These are phyloP conservation scores for Tachuris rubrigastra DNA, from an alignment of 2,113 vertebrate genomes.

Conservation along the genomic window DNA sequence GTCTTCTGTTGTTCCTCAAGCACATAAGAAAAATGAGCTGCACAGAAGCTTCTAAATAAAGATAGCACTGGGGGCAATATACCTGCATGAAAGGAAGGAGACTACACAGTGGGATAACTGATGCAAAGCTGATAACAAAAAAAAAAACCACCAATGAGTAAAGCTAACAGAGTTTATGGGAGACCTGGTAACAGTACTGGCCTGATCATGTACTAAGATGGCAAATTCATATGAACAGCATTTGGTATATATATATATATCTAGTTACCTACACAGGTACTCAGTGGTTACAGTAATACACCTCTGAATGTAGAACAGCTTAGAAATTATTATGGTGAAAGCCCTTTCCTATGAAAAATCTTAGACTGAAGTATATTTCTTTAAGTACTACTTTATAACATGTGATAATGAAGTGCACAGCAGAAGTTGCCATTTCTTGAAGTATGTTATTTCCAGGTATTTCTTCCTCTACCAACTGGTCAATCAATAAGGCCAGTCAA, in stretches of 20 bases:
- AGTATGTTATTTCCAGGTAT: neutral
- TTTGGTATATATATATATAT: neutral
- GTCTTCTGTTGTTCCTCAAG: neutral
- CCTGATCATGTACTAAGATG: neutral
- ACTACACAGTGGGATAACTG: neutral
- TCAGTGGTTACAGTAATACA: neutral
- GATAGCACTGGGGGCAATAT: accelerated
- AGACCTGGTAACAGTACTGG: neutral
- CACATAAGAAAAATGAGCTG: neutral
- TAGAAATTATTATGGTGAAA: neutral
- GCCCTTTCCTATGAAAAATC: neutral
- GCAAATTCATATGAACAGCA: neutral
- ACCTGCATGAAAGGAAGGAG: neutral
- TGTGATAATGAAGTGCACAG: neutral
- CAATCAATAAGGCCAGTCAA: neutral
- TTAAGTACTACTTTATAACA: neutral
- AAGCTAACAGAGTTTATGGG: neutral
- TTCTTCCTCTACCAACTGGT: neutral
- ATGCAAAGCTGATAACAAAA: neutral
- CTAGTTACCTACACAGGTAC: neutral
- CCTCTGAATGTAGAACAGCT: neutral
- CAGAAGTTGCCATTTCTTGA: neutral
- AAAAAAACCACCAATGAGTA: neutral
- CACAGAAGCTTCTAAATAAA: neutral
- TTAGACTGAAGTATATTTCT: neutral